A percentile compares a stretch with the other conserved stretches of the same genome.
phyloP scores from a whole-genome alignment of 2,113 vertebrate genomes.

The Ploceus nigricollis region DNA sequence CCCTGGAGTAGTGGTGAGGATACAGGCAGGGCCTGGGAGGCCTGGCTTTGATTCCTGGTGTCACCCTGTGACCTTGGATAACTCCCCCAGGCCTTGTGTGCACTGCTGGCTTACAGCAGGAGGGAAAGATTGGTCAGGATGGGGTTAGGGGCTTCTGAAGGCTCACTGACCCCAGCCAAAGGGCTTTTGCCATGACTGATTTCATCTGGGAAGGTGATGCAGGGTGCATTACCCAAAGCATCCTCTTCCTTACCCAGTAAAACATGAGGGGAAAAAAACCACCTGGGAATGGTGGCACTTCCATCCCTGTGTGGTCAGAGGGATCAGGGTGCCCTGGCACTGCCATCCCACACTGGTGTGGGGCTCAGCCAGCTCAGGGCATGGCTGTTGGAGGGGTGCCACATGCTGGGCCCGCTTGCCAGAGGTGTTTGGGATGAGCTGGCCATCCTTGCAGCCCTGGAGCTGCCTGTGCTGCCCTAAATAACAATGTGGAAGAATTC shows the following conservation, averaged over 20 bases:
- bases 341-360: accelerated
- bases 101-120: background rate
- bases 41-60: background rate
- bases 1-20: background rate
- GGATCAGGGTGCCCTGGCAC: background rate
- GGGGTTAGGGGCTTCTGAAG: background rate
- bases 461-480: background rate
- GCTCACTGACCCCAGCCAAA: background rate
- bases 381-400: background rate
- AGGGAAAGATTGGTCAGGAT: background rate
- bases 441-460: background rate
- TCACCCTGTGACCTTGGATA: background rate
- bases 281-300: accelerated
- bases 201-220: background rate
- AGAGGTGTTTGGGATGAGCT: background rate
- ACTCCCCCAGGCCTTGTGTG: background rate
- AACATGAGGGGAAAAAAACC: accelerated
- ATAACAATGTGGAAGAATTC: background rate
- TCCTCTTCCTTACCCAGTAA: background rate
- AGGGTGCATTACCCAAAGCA: background rate
- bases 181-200: background rate
- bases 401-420: background rate
- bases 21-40: background rate
- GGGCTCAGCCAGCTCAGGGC: background rate
- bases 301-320: accelerated